Base-by-base conservation (phyloP, 2,888 invertebrate species). In the Campoletis raptor region DNA sequence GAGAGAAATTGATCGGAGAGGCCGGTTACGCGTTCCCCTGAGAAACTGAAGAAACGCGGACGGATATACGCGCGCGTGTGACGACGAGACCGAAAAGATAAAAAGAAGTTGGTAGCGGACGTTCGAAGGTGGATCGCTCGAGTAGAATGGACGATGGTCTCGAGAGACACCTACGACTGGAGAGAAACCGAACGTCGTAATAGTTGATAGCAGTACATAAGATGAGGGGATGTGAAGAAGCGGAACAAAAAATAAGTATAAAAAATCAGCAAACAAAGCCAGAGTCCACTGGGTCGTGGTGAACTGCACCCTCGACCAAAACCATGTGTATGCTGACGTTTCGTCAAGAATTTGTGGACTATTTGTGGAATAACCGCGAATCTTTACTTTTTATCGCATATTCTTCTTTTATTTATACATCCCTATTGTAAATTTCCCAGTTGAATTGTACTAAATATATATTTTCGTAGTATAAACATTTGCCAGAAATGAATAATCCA, bases 41-140 rank as follows among this genome's bases (percentile, higher is more conserved):
- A 89, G 88, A 89, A 81, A n/a, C 80, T 80, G 54, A 76, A 87
- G 88, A 88, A 89, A 89, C 88, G 88, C 88, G 88, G 86, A 88
- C 78, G 72, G 80, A 72, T 80, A 80, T 48, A 15, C 64, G n/a
- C 45, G 85, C 72, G 81, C 57, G 83, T 67, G 54, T 74, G 76
- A 77, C 80, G 83, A 80, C 83, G 73, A 86, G 88, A 87, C 69
- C 69, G 87, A 88, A 83, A 89, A 89, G 87, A 89, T 88, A 89
- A 89, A 86, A 78, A 81, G 76, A 83, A 70, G 79, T 84, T 79
- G 40, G 57, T 77, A 48, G 83, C 79, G 40, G 82, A 85, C 81
- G 57, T 72, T 82, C 48, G 69, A 69, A 82, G 73, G 52, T 10
- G 30, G 73, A 45, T 66, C n/a, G 54, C 40, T 24, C 24, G 40